Conservation (phyloP, 92 coral and sea anemone species). For the Blastomussa wellsi region DNA sequence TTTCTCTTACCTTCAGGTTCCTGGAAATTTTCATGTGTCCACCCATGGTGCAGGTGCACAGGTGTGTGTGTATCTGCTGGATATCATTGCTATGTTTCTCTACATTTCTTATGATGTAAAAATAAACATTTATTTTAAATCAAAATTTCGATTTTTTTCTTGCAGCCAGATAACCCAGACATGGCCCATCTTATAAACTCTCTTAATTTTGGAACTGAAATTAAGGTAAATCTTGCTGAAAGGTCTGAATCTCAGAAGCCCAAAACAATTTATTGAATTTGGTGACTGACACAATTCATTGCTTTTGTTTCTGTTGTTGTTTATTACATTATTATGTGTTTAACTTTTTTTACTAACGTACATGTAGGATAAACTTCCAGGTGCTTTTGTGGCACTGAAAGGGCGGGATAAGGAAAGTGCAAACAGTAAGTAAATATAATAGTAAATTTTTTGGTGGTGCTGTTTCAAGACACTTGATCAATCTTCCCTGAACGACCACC, state of each 20-base stretch:
- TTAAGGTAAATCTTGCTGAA: conserved; percentile 54
- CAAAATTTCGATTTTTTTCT: background rate
- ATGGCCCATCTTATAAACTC: conserved; percentile 87
- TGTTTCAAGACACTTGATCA: too few relatives aligned
- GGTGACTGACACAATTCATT: background rate
- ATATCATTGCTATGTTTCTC: background rate
- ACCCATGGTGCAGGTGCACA: conserved; percentile 98
- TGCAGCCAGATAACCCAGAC: conserved; percentile 90
- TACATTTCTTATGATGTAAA: background rate
- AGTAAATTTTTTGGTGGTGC: too few relatives aligned
- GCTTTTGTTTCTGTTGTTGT: background rate
- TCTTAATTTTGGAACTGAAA: conserved; percentile 87
- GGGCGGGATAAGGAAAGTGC: conserved; percentile 60
- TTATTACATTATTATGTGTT: background rate
- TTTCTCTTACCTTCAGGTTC: conserved; percentile 64
- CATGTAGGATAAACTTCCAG: conserved; percentile 82
- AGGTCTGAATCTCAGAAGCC: background rate
- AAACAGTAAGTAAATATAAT: conserved; percentile 56
- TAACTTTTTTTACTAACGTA: conserved; percentile 9
- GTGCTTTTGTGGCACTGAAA: conserved; percentile 92
- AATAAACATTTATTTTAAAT: background rate
- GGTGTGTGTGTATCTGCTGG: conserved; percentile 48
- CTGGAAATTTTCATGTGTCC: conserved; percentile 97
- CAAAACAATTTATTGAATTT: background rate
- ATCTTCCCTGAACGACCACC: too few relatives aligned